phyloP scores from a whole-genome alignment of 1,140 invertebrate genomes.

The Bicyclus anynana region DNA sequence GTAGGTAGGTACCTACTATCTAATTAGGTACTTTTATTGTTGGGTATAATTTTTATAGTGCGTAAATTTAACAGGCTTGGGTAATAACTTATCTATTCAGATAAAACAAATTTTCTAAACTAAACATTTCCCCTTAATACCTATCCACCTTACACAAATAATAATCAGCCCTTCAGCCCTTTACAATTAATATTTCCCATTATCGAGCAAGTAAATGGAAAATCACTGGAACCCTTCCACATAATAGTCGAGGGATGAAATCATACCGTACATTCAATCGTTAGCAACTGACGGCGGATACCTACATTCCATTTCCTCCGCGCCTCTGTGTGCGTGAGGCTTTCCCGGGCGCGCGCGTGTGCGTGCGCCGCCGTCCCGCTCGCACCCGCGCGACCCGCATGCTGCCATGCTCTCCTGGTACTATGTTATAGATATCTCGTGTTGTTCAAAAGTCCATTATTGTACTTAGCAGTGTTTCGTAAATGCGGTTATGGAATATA shows the following conservation, averaged over 20 bases:
- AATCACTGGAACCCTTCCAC: constrained; percentile 47
- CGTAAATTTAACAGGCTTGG: too few species aligned
- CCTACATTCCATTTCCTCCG: constrained; percentile 50
- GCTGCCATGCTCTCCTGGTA: constrained; percentile 14
- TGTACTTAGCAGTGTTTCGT: constrained; percentile 55
- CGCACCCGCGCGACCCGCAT: constrained; percentile 23
- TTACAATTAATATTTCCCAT: constrained; percentile 52
- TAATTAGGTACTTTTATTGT: too few species aligned
- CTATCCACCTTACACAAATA: not conserved
- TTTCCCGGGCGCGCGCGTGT: constrained; percentile 33
- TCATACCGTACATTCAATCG: constrained; percentile 51
- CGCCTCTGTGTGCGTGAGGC: constrained; percentile 28
- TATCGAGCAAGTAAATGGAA: constrained; percentile 44
- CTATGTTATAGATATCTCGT: constrained; percentile 37
- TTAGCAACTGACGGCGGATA: constrained; percentile 53
- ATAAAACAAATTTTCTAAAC: not conserved
- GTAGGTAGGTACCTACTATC: too few species aligned
- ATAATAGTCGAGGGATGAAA: constrained; percentile 33
- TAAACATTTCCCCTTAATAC: not conserved
- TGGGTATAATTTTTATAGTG: too few species aligned
- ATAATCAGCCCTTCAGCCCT: constrained; percentile 4
- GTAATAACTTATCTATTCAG: not conserved
- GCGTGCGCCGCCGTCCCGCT: constrained; percentile 26
- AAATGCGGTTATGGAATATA: constrained; percentile 41
- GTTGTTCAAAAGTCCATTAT: constrained; percentile 52